Conservation (phyloP, 1,140 invertebrate genomes). For the Camponotus vicinus region DNA sequence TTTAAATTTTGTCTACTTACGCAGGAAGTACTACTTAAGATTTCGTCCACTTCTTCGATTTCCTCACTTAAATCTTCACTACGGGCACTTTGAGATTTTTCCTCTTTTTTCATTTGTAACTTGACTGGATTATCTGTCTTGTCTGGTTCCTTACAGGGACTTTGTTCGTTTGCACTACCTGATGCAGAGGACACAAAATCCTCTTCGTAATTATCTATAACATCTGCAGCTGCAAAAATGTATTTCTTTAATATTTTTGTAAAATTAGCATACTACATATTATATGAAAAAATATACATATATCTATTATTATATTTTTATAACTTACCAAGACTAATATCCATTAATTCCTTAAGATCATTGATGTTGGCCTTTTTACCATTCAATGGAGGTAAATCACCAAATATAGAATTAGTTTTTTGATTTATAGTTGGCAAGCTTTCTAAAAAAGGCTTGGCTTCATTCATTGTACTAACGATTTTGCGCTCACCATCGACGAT, state of each 20-base stretch:
- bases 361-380: constrained; percentile 84
- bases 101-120: constrained; percentile 72
- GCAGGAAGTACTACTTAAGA: constrained; percentile 82
- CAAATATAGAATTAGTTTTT: constrained; percentile 82
- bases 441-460: constrained; percentile 80
- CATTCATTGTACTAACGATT: constrained; percentile 78
- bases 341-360: constrained; percentile 85
- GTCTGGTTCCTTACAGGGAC: constrained; percentile 79
- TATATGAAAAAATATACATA: neutral
- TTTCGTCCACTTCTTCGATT: constrained; percentile 82
- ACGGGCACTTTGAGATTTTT: constrained; percentile 77
- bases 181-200: constrained; percentile 84
- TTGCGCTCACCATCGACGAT: constrained; percentile 83
- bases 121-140: constrained; percentile 76
- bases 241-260: neutral
- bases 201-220: constrained; percentile 84
- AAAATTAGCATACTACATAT: neutral
- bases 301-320: constrained; percentile 27
- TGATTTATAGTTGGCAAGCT: constrained; percentile 82
- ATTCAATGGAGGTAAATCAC: constrained; percentile 83
- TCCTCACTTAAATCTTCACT: constrained; percentile 84
- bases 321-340: constrained; percentile 82
- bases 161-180: constrained; percentile 83
- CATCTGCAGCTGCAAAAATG: constrained; percentile 79
- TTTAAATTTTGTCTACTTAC: constrained; percentile 78